Percentiles rank a stretch among this genome's conserved stretches.
phyloP scores from a whole-genome alignment of 2,888 invertebrate genomes.

The Trissonchulus sp. region DNA sequence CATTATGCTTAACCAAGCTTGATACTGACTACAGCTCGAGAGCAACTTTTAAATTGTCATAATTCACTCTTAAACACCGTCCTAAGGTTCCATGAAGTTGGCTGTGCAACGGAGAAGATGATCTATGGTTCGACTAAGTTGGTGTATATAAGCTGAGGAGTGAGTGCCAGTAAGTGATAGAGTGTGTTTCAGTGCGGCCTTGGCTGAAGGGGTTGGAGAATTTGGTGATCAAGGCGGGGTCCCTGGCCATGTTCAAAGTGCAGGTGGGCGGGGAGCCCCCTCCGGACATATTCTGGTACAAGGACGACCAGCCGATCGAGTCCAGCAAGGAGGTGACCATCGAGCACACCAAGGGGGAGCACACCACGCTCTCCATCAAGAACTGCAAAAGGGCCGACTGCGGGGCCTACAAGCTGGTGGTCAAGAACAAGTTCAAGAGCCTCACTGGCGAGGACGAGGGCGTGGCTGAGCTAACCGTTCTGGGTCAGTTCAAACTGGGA shows the following conservation, averaged over 20 bases:
- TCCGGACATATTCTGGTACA: slow-evolving; percentile 82
- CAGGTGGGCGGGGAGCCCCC: slow-evolving; percentile 95
- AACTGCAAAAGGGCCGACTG: slow-evolving; percentile 82
- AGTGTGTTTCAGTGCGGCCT: slow-evolving; percentile 77
- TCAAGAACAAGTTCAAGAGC: slow-evolving; percentile 74
- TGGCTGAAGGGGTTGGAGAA: slow-evolving; percentile 78
- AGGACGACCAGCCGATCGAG: slow-evolving; percentile 56
- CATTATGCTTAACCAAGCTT: too few species aligned
- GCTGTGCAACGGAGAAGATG: too few species aligned
- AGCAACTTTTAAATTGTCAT: too few species aligned
- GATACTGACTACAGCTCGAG: too few species aligned
- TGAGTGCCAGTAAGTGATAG: too few species aligned
- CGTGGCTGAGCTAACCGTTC: slow-evolving; percentile 82
- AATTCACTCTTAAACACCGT: too few species aligned
- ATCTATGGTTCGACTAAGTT: too few species aligned
- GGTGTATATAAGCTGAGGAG: too few species aligned
- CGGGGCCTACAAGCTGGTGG: slow-evolving; percentile 79
- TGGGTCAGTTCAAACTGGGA: slow-evolving; percentile 63
- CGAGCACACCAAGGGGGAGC: slow-evolving; percentile 57
- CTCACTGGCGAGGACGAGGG: slow-evolving; percentile 74
- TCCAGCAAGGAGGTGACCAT: slow-evolving; percentile 1
- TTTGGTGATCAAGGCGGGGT: slow-evolving; percentile 89
- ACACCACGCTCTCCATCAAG: slow-evolving; percentile 80
- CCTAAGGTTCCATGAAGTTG: too few species aligned
- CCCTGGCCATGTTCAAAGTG: slow-evolving; percentile 83